Evolutionary conservation across 1,140 invertebrate genomes (phyloP).

Genomic region (Tetramorium simillimum): DNA sequence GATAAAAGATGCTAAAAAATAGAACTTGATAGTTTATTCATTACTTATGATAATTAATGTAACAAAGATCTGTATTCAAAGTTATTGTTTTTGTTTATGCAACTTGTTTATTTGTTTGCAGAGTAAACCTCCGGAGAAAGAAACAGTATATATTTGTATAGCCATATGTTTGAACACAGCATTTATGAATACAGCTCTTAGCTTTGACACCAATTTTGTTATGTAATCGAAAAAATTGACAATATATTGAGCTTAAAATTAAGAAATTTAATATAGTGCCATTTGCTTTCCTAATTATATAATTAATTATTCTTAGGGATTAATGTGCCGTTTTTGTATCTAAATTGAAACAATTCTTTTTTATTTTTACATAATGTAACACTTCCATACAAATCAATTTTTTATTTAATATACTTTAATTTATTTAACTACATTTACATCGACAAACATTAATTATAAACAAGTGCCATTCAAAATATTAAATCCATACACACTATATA

Average conservation of each 20-base stretch:
- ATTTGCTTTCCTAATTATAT: slow-evolving; percentile 58
- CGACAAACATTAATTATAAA: slow-evolving; percentile 29
- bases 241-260: slow-evolving; percentile 38
- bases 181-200: slow-evolving; percentile 50
- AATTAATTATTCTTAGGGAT: slow-evolving; percentile 43
- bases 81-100: slow-evolving; percentile 36
- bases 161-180: background rate
- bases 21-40: slow-evolving; percentile 38
- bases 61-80: slow-evolving; percentile 49
- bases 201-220: slow-evolving; percentile 8
- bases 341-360: slow-evolving; percentile 59
- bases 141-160: slow-evolving; percentile 16
- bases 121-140: background rate
- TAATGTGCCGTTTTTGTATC: slow-evolving; percentile 53
- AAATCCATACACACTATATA: slow-evolving; percentile 6
- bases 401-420: slow-evolving; percentile 46
- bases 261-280: slow-evolving; percentile 58
- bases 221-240: slow-evolving; percentile 26
- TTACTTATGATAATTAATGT: slow-evolving; percentile 36
- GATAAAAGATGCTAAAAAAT: slow-evolving; percentile 25
- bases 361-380: slow-evolving; percentile 48
- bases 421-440: slow-evolving; percentile 13
- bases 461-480: slow-evolving; percentile 25
- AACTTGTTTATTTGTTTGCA: slow-evolving; percentile 18
- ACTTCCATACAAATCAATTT: slow-evolving; percentile 44